Evolutionary conservation across 2,888 invertebrate species (phyloP).

Genomic region (Prenolepis imparis): DNA sequence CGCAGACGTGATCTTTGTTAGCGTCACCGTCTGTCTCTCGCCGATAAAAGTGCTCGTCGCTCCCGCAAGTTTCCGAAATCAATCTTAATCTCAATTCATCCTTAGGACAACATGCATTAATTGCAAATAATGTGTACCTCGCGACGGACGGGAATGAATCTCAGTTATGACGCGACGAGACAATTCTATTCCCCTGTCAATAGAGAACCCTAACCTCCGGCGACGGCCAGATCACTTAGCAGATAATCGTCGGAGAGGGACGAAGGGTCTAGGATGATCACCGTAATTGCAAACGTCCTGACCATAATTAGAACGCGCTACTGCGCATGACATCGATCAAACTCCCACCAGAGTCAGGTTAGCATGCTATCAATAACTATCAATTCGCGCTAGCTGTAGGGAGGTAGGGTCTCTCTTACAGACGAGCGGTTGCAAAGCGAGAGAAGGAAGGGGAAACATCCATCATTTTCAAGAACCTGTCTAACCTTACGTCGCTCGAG

Average conservation of each 20-base stretch:
- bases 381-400: conserved; percentile 71
- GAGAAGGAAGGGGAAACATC: conserved; percentile 75
- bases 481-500: conserved; percentile 72
- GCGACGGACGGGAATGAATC: conserved; percentile 39
- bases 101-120: conserved; percentile 36
- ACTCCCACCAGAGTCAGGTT: conserved; percentile 76
- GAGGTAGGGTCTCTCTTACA: conserved; percentile 63
- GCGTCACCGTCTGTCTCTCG: background rate
- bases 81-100: conserved; percentile 24
- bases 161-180: conserved; percentile 27
- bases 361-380: conserved; percentile 80
- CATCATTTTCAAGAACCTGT: conserved; percentile 77
- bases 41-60: background rate
- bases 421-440: conserved; percentile 71
- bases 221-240: conserved; percentile 56
- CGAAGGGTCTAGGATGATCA: conserved; percentile 73
- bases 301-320: conserved; percentile 81
- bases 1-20: background rate
- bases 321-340: conserved; percentile 82
- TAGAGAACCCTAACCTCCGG: conserved; percentile 50
- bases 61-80: background rate
- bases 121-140: conserved; percentile 30
- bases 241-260: conserved; percentile 69
- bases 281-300: conserved; percentile 78
- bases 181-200: conserved; percentile 54